phyloP scores from a whole-genome alignment of 1,140 invertebrate genomes.

The Tetramorium simillimum region DNA sequence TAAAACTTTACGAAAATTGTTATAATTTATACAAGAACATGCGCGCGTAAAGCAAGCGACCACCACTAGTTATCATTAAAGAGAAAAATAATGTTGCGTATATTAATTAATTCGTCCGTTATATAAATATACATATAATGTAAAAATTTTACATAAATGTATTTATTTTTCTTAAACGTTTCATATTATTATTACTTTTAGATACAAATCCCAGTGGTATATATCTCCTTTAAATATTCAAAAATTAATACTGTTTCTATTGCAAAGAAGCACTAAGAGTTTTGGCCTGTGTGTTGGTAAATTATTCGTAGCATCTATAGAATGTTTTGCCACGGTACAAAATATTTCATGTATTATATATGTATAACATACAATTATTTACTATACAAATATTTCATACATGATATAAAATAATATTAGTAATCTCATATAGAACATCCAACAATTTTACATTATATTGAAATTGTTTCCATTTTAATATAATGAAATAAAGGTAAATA shows the following conservation, averaged over 20 bases:
- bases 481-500: not conserved
- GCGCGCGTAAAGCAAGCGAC: too few relatives aligned
- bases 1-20: too few relatives aligned
- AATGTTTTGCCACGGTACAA: slow-evolving; percentile 25
- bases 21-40: too few relatives aligned
- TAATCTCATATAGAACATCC: not conserved
- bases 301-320: slow-evolving; percentile 14
- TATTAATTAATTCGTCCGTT: too few relatives aligned
- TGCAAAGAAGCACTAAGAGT: slow-evolving; percentile 8
- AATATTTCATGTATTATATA: not conserved
- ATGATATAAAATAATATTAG: not conserved
- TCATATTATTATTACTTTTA: not conserved
- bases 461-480: not conserved
- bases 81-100: not conserved
- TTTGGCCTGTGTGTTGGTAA: not conserved
- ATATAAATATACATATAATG: too few relatives aligned
- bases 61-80: not conserved
- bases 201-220: slow-evolving; percentile 11
- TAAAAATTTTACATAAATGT: not conserved
- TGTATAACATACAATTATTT: too few relatives aligned
- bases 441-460: not conserved
- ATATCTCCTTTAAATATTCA: not conserved
- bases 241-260: not conserved
- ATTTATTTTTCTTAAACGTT: not conserved
- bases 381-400: not conserved